Evolutionary conservation across 2,797 vertebrate genomes (phyloP).

Genomic region (Siniperca obscura): DNA sequence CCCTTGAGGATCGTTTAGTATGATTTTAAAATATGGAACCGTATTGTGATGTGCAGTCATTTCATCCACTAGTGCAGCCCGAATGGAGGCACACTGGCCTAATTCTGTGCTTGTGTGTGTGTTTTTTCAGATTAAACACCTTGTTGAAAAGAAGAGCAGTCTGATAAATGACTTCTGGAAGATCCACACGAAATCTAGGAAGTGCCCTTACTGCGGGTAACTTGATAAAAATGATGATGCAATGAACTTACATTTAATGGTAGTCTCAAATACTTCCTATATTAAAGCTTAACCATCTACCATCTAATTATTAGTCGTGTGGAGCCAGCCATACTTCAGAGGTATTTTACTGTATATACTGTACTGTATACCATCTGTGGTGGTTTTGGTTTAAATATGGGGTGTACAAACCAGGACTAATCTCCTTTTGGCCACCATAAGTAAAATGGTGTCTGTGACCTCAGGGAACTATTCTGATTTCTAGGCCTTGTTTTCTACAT

Average conservation of each 20-base stretch:
- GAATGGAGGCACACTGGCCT: background rate
- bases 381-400: background rate
- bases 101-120: background rate
- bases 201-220: slow-evolving; percentile 94
- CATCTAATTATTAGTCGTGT: background rate
- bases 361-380: background rate
- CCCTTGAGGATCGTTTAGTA: background rate
- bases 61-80: background rate
- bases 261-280: background rate
- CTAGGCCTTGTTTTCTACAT: background rate
- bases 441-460: background rate
- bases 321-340: background rate
- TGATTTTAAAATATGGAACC: background rate
- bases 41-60: no score
- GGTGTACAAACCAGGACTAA: background rate
- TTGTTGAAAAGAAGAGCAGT: slow-evolving; percentile 89
- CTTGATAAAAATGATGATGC: slow-evolving; percentile 16
- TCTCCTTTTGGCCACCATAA: background rate
- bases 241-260: background rate
- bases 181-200: slow-evolving; percentile 86
- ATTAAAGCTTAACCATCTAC: background rate
- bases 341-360: background rate
- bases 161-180: slow-evolving; percentile 92
- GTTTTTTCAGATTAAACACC: slow-evolving; percentile 89
- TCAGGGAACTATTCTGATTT: background rate